Evolutionary conservation across 1,140 invertebrate genomes (phyloP).

Genomic region (Cecropterus lyciades): DNA sequence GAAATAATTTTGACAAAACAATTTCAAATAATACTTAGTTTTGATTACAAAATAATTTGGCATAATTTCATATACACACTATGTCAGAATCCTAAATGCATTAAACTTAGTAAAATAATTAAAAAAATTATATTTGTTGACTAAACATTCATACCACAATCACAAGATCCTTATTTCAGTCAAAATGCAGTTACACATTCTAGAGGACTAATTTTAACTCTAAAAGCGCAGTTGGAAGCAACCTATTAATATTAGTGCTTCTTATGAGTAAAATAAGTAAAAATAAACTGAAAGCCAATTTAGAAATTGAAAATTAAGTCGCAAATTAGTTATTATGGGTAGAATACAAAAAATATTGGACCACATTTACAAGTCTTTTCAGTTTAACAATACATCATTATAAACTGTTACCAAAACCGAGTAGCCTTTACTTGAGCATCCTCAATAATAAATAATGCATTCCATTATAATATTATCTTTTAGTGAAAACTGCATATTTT

Average conservation of each 20-base stretch:
- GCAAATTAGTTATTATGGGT: slow-evolving; percentile 47
- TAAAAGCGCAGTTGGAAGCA: slow-evolving; percentile 74
- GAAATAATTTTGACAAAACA: slow-evolving; percentile 44
- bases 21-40: slow-evolving; percentile 52
- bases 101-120: slow-evolving; percentile 68
- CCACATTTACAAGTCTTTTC: slow-evolving; percentile 77
- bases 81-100: slow-evolving; percentile 79
- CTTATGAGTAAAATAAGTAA: slow-evolving; percentile 53
- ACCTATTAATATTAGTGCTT: slow-evolving; percentile 71
- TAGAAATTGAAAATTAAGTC: slow-evolving; percentile 50
- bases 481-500: slow-evolving; percentile 15
- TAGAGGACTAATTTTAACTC: slow-evolving; percentile 63
- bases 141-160: slow-evolving; percentile 78
- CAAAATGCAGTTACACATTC: slow-evolving; percentile 69
- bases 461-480: not conserved
- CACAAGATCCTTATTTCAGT: slow-evolving; percentile 76
- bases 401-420: slow-evolving; percentile 23
- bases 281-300: slow-evolving; percentile 67
- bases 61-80: slow-evolving; percentile 73
- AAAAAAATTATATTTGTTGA: slow-evolving; percentile 63
- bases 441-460: not conserved
- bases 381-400: slow-evolving; percentile 54
- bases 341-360: slow-evolving; percentile 73
- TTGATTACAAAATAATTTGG: slow-evolving; percentile 81
- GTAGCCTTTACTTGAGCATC: slow-evolving; percentile 19